Conservation (phyloP, 1,140 invertebrate genomes). For the Calosoma granatense region DNA sequence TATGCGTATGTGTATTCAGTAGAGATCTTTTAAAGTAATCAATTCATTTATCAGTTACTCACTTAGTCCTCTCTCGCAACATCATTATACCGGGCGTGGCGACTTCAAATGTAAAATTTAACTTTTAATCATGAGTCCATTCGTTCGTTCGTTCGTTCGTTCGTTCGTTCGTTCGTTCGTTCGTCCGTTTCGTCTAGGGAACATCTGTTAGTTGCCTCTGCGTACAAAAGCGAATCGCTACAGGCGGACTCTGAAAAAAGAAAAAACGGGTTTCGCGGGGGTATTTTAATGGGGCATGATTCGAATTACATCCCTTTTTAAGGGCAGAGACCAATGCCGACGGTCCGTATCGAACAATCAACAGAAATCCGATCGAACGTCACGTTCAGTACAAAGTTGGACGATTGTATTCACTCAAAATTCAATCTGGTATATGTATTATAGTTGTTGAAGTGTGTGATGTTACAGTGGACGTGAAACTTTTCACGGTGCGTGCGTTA, state of each 20-base stretch:
- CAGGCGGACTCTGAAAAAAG: not conserved
- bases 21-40: not conserved
- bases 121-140: conserved; percentile 2
- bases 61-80: not conserved
- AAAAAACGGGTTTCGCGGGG: not conserved
- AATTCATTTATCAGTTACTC: not conserved
- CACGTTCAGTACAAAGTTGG: not conserved
- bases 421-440: conserved; percentile 7
- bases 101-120: conserved; percentile 1
- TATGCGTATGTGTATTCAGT: not conserved
- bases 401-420: not conserved
- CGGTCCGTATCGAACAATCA: not conserved
- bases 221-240: not conserved
- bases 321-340: not conserved
- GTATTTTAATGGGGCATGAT: not conserved
- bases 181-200: not conserved
- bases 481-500: not conserved
- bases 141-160: too few species aligned
- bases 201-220: not conserved
- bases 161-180: too few species aligned
- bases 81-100: not conserved
- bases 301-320: conserved; percentile 8
- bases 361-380: not conserved
- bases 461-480: not conserved
- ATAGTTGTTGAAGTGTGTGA: too few species aligned